Evolutionary conservation across 2,797 vertebrate genomes (phyloP).

Genomic region (Hozukius guyotensis): DNA sequence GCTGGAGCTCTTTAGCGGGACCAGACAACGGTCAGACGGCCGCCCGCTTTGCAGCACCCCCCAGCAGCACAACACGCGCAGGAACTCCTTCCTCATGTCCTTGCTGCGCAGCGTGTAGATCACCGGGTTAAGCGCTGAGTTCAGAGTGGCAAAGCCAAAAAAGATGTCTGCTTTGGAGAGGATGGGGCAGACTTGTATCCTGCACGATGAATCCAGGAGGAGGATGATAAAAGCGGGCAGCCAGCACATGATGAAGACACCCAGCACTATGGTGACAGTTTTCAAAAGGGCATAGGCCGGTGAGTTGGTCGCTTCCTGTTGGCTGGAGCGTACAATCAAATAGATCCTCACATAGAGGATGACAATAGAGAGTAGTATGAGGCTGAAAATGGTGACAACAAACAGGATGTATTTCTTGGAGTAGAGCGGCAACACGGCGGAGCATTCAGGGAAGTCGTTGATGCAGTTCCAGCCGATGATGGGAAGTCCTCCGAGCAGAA

Average conservation of each 20-base stretch:
- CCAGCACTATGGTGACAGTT: conserved; percentile 95
- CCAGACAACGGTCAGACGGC: conserved; percentile 82
- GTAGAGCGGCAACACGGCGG: conserved; percentile 92
- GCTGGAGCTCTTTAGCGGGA: conserved; percentile 90
- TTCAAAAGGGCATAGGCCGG: conserved; percentile 90
- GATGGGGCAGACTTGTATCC: conserved; percentile 80
- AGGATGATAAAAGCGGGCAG: conserved; percentile 92
- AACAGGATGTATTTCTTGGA: conserved; percentile 93
- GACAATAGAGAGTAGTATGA: conserved; percentile 91
- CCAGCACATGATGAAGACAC: conserved; percentile 96
- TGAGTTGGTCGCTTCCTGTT: conserved; percentile 87
- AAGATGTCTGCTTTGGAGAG: conserved; percentile 89
- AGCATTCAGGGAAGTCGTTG: conserved; percentile 83
- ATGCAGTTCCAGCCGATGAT: conserved; percentile 98
- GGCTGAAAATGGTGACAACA: conserved; percentile 90
- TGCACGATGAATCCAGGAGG: conserved; percentile 89
- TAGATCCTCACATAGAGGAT: conserved; percentile 93
- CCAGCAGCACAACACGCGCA: conserved; percentile 90
- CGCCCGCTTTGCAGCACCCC: conserved; percentile 75
- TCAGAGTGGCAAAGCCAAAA: conserved; percentile 92
- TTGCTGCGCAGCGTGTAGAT: conserved; percentile 95
- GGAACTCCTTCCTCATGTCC: conserved; percentile 94
- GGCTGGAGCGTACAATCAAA: conserved; percentile 93
- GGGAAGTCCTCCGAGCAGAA: conserved; percentile 91
- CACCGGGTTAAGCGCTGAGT: conserved; percentile 94